These are phyloP conservation scores for Pseudochirops cupreus DNA, from an alignment of 2,797 vertebrate species.

Conservation along the genomic window DNA sequence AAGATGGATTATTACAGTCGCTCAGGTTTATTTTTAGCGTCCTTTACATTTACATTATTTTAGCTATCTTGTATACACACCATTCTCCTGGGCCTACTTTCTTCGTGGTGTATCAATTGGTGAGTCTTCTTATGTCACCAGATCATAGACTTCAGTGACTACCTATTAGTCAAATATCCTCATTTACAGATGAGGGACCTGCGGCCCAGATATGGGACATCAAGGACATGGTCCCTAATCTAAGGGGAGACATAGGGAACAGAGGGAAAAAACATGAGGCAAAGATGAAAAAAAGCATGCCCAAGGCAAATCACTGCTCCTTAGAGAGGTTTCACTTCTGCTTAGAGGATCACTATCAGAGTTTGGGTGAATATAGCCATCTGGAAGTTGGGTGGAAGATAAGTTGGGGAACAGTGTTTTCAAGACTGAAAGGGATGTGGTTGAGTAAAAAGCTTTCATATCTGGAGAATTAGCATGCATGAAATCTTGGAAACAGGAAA, in stretches of 20 bases:
- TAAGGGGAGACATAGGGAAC: background rate
- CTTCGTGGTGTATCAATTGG: background rate
- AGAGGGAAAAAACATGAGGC: background rate
- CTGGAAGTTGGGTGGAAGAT: background rate
- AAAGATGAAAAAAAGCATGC: background rate
- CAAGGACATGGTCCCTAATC: background rate
- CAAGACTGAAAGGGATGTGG: background rate
- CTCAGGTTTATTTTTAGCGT: background rate
- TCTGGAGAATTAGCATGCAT: background rate
- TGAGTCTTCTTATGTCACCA: background rate
- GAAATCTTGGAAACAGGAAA: background rate
- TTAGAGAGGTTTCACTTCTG: background rate
- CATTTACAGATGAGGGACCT: background rate
- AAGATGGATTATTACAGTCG: background rate
- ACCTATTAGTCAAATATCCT: background rate
- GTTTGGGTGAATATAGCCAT: background rate
- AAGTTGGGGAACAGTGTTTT: background rate
- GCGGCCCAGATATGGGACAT: background rate
- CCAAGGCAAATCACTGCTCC: background rate
- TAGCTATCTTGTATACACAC: background rate
- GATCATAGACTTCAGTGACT: background rate
- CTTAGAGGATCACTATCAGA: background rate
- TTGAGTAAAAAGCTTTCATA: constrained; percentile 2
- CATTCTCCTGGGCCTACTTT: background rate
- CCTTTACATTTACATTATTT: background rate